These are phyloP conservation scores for Synergus umbraculus DNA, from an alignment of 2,888 invertebrate genomes.

Conservation along the genomic window DNA sequence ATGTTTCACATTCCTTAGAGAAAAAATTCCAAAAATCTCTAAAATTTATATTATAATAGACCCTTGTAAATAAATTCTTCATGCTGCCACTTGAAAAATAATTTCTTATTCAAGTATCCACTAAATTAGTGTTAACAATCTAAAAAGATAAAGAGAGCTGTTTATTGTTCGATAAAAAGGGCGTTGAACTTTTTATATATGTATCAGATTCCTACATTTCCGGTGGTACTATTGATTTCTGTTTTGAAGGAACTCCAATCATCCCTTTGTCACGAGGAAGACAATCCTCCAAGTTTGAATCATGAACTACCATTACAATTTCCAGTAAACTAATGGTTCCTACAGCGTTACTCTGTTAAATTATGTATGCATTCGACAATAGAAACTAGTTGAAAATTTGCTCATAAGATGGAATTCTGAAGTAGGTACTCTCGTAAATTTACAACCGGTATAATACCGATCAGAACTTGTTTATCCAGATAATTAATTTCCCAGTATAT, in stretches of 20 bases:
- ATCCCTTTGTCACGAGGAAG: conserved; percentile 8
- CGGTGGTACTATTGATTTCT: background rate
- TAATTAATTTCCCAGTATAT: background rate
- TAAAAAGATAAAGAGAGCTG: background rate
- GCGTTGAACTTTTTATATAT: background rate
- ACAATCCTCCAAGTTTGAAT: background rate
- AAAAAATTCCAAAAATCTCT: background rate
- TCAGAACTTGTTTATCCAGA: background rate
- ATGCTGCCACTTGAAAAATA: too few relatives aligned
- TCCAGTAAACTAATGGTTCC: background rate
- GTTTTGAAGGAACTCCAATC: background rate
- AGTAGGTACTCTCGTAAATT: background rate
- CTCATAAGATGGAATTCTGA: background rate
- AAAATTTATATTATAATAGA: background rate
- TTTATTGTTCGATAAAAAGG: background rate
- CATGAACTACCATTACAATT: background rate
- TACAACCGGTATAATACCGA: background rate
- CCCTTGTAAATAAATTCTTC: background rate
- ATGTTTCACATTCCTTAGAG: background rate
- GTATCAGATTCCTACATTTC: background rate
- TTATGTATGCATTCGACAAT: background rate
- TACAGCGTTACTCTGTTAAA: background rate
- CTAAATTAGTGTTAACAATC: background rate
- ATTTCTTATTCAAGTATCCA: too few relatives aligned
- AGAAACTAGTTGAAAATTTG: background rate